These are phyloP conservation scores for Phalacrocorax aristotelis DNA, from an alignment of 2,113 vertebrate genomes.

Conservation along the genomic window DNA sequence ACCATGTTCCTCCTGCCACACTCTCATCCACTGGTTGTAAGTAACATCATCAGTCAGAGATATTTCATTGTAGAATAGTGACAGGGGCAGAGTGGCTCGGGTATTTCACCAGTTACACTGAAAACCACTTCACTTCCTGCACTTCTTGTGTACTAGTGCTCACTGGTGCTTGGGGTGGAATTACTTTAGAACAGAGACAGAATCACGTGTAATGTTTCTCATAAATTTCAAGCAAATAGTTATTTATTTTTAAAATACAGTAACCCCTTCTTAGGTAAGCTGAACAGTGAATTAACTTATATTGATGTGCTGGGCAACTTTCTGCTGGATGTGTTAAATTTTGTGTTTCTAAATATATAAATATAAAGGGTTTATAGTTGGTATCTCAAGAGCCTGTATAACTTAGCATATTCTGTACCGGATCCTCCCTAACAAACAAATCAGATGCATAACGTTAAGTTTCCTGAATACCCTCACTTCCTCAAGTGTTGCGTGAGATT, in stretches of 20 bases:
- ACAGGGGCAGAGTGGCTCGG: not conserved
- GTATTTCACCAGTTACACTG: not conserved
- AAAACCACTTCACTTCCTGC: not conserved
- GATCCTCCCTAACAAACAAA: not conserved
- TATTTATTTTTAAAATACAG: conserved; percentile 50
- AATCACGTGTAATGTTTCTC: not conserved
- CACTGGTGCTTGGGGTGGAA: not conserved
- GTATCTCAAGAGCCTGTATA: conserved; percentile 33
- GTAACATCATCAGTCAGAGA: not conserved
- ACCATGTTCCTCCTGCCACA: not conserved
- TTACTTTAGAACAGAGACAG: conserved; percentile 18
- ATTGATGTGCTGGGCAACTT: conserved; percentile 54
- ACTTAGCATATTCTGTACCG: conserved; percentile 26
- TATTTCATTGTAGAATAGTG: not conserved
- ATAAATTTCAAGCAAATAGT: conserved; percentile 16
- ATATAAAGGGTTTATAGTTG: conserved; percentile 34
- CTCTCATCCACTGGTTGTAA: rapidly evolving
- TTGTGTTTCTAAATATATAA: conserved; percentile 43
- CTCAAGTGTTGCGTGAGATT: conserved; percentile 21
- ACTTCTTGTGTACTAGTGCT: not conserved
- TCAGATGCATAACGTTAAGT: not conserved
- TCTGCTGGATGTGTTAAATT: conserved; percentile 46
- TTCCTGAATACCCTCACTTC: not conserved
- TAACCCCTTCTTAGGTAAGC: not conserved
- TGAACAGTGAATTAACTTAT: conserved; percentile 58